Evolutionary conservation across 2,113 vertebrate genomes (phyloP), one percentile per base, ranked within the genome.

Genomic region (Syngnathus scovelli): DNA sequence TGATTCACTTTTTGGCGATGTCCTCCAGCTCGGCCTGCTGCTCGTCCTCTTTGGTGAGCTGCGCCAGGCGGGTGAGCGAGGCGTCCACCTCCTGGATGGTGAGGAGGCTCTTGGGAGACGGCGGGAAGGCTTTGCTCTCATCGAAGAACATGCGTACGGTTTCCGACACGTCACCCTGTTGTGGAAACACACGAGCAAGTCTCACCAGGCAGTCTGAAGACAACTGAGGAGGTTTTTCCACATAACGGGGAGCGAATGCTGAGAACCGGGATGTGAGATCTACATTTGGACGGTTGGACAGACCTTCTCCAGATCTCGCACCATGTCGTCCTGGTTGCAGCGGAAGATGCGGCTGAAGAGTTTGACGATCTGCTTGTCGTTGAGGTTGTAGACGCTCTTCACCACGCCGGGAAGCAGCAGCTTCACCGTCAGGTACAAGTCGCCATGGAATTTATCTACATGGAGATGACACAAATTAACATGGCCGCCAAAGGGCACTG

Each of bases 341-440:
- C 90, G 93, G 86, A 99, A 95, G 69, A 96, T 93, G 56, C 95
- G 93, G 75, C 96, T 96, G 78, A 98, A 99, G 56, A 99, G 94
- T 82, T 99, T 99, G 21, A 96, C 96, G 23, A 99, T 98, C 91
- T 99, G 97, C 85, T 99, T 99, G 87, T 99, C 97, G 0, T 96
- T 99, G 71, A 99, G 92, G 91, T 99, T 99, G 85, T 99, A 99
- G 61, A 99, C 94, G 37, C 92, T 96, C 85, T 99, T 98, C 54
- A 99, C 86, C 39, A 98, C 96, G 0, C 97, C 97, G 0, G 97
- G 97, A 77, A 99, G 89, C 16, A 99, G 91, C 80, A 98, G 84
- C 81, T 99, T 99, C 80, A 98, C 93, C 0, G 95, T 99, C 75
- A 99, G 84, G 87, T 93, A 98, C 5, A 98, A 85, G 6, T 99